Evolutionary conservation across 2,797 vertebrate species (phyloP), one percentile per base, ranked within the genome.

Genomic region (Gymnopithys bicolor): DNA sequence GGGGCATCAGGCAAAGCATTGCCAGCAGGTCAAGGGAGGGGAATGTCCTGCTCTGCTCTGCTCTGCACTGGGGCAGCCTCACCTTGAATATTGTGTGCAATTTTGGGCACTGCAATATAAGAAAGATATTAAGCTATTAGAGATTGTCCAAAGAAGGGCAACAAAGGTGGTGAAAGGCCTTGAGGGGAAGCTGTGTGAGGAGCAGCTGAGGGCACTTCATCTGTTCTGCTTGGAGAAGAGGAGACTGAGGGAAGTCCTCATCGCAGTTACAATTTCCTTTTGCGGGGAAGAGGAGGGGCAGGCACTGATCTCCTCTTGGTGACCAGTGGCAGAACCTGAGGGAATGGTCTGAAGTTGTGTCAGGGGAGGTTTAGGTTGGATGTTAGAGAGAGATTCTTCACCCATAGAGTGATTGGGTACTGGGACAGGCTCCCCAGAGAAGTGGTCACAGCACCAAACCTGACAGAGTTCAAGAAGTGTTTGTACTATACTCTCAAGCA

Each of bases 1-100:
- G 19, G 58, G 15, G 27, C 11, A 28, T 28, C 25, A 59, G 56
- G 24, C 35, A 59, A 27, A 37, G 17, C 27, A 62, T 62, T 3
- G 1, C 18, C 17, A 10, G 27, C 3, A 1, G 2, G 9, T 28
- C 2, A 2, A 60, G 59, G 19, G 13, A 21, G 27, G 37, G 27
- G 19, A 8, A n/a, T n/a, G n/a, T n/a, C n/a, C n/a, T n/a, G 19
- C 21, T 37, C 19, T 4, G 1, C 59, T 60, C 27, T 60, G 27
- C 27, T 60, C 37, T 60, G 19, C 19, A 30, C 27, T 41, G 9
- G 9, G 6, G 27, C 0, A 4, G 13, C 37, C 19, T 39, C 27
- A 39, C 27, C 59, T 28, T 30, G 37, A 28, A 21, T 13, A 60
- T 28, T 30, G 27, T 30, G 19, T 19, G 27, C 13, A 41, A 27